Percentiles rank a stretch among this genome's conserved stretches.
phyloP scores from a whole-genome alignment of 2,888 invertebrate genomes.

The Diaperis boleti region DNA sequence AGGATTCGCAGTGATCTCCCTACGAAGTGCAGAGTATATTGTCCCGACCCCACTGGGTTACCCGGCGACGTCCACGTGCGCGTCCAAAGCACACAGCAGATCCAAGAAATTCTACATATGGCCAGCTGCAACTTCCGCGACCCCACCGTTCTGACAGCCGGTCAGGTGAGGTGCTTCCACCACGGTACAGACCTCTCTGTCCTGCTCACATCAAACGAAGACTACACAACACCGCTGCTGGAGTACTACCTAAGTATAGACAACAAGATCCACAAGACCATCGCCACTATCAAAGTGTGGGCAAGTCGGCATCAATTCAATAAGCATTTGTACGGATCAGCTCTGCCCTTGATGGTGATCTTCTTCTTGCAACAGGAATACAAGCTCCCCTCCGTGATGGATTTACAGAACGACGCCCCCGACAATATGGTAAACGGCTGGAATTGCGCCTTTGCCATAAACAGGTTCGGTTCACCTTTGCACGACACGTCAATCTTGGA shows the following conservation, averaged over 20 bases:
- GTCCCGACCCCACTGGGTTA: no score
- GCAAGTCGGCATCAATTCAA: neutral
- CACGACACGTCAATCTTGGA: neutral
- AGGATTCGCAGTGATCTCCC: no score
- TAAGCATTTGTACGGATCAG: neutral
- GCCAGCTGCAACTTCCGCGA: no score
- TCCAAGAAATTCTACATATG: no score
- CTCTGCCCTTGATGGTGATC: neutral
- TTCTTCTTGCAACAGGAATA: neutral
- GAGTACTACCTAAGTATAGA: neutral
- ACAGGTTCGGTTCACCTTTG: neutral
- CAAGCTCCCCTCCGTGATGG: neutral
- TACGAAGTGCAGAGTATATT: no score
- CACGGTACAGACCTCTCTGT: neutral
- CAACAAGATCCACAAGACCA: neutral
- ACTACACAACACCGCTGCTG: neutral
- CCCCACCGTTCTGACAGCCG: no score
- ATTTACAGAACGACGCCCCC: neutral
- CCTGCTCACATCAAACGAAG: neutral
- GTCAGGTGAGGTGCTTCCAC: neutral
- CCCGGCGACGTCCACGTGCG: no score
- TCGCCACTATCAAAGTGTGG: neutral
- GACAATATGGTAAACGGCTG: neutral
- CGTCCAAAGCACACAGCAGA: no score
- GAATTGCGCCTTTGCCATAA: neutral